Evolutionary conservation across 2,888 invertebrate genomes (phyloP).

Genomic region (Melikaiella ostensackeni): DNA sequence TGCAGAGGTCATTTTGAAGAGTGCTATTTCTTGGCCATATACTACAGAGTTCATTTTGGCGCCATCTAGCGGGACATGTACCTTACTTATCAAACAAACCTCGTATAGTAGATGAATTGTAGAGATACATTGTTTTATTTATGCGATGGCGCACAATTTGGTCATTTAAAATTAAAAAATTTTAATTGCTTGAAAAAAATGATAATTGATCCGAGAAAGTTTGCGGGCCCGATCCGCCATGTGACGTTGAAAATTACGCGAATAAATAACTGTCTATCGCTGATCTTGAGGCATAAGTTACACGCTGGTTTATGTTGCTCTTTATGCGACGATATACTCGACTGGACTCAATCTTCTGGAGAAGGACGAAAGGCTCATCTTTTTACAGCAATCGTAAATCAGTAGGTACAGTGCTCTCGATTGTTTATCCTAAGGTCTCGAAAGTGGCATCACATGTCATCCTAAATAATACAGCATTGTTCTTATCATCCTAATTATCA

Average conservation of each 20-base stretch:
- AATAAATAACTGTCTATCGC: constrained; percentile 23
- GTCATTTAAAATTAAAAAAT: not conserved
- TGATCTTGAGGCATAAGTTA: constrained; percentile 22
- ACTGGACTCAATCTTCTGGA: constrained; percentile 30
- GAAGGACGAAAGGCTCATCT: constrained; percentile 21
- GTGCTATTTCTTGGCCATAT: too few species aligned
- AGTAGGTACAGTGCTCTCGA: constrained; percentile 23
- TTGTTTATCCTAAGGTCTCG: constrained; percentile 19
- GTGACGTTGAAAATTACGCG: constrained; percentile 1
- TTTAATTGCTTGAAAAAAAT: not conserved
- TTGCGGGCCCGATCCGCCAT: not conserved
- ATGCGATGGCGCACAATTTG: not conserved
- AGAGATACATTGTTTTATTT: not conserved
- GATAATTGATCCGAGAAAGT: not conserved
- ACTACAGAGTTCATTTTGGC: too few species aligned
- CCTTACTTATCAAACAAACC: too few species aligned
- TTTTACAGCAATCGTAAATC: constrained; percentile 33
- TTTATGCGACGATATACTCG: constrained; percentile 21
- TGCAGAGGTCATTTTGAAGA: too few species aligned
- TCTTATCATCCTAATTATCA: constrained; percentile 14
- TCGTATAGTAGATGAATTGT: not conserved
- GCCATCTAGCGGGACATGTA: too few species aligned
- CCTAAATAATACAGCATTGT: constrained; percentile 1
- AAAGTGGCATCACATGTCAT: constrained; percentile 20
- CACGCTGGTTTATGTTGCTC: constrained; percentile 22